Conservation (phyloP, 2,888 invertebrate species). For the Caenorhabditis sp. region DNA sequence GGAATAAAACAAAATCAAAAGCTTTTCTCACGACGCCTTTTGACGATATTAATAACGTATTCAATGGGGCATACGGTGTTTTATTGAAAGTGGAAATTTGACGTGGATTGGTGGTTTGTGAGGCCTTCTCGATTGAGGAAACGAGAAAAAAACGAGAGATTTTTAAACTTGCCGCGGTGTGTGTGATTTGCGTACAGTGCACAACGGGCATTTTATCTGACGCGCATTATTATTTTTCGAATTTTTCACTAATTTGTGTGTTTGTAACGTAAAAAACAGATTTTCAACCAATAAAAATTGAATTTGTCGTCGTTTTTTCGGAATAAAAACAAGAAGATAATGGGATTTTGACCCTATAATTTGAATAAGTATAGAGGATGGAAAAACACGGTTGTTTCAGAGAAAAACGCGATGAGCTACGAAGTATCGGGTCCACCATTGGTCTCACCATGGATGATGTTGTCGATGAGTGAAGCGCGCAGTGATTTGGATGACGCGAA, state of each 20-base stretch:
- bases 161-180: too few species aligned
- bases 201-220: too few species aligned
- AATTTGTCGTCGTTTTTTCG: too few species aligned
- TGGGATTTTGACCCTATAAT: too few species aligned
- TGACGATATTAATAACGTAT: background rate
- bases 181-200: too few species aligned
- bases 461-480: conserved; percentile 30
- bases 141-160: background rate
- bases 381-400: background rate
- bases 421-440: conserved; percentile 34
- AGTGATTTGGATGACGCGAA: conserved; percentile 34
- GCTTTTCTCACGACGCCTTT: background rate
- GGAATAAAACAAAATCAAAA: background rate
- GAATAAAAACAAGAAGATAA: too few species aligned
- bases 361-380: background rate
- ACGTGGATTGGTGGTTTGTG: too few species aligned
- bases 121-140: background rate
- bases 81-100: background rate
- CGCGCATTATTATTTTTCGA: too few species aligned
- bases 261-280: too few species aligned
- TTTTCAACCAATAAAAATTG: too few species aligned
- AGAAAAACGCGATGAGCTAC: conserved; percentile 15
- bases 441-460: conserved; percentile 40
- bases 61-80: background rate
- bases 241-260: too few species aligned